Evolutionary conservation across 2,888 invertebrate genomes (phyloP), one percentile per base, ranked within the genome.

Genomic region (Thymelicus lineola): DNA sequence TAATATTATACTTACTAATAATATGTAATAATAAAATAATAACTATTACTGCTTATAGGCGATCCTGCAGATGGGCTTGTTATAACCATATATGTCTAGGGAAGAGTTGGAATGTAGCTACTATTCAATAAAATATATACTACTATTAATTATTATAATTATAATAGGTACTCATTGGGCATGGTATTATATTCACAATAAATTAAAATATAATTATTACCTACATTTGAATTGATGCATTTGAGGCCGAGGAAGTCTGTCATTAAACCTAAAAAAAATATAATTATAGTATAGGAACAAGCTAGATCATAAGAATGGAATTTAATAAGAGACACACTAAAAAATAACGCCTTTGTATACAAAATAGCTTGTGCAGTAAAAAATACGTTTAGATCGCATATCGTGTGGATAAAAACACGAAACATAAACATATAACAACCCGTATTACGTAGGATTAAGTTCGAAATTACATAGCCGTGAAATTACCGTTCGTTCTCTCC

Each of bases 401-500:
- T 50, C 53, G 48, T 15, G 59, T 67, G 42, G 53, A 48, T 42
- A 55, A 53, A 61, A 59, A 59, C 66, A 59, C 35, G 28, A 53
- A 60, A 50, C 10, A 42, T 60, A 9, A 67, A 53, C 14, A 17
- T 35, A n/a, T 55, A 3, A 42, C 64, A 70, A 69, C 70, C 58
- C 68, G 67, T 72, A 67, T 48, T 55, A 28, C 70, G 10, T 72
- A 46, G 73, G 7, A 46, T 71, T 71, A 73, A 72, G 61, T 70
- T 71, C 57, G 66, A 69, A 66, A 68, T 48, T 58, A 60, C 50
- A 48, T 58, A 65, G 67, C 62, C 46, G 42, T 57, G 55, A 55
- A 62, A 62, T 55, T 59, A 48, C 15, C 53, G 42, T 57, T 55
- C 45, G 68, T 36, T 57, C 28, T 57, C 28, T 28, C 15, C 62